Evolutionary conservation across 2,113 vertebrate genomes (phyloP).

Genomic region (Microtus pennsylvanicus): DNA sequence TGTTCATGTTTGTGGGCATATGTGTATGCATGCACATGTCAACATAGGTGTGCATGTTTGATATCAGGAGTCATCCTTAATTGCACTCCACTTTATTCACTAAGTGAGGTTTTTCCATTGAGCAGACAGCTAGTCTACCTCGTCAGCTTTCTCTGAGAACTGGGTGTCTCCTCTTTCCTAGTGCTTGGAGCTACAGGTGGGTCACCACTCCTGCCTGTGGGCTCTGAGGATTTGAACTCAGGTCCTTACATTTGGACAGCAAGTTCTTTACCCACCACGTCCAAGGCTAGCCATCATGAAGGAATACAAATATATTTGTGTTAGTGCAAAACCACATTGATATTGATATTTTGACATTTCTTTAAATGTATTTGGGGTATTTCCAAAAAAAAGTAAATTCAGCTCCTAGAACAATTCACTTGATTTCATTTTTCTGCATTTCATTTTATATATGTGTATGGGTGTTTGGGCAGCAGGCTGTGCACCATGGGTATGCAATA

Average conservation of each 20-base stretch:
- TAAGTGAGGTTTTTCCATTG: too few species aligned
- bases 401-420: neutral
- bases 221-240: neutral
- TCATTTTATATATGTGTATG: neutral
- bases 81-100: neutral
- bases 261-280: too few species aligned
- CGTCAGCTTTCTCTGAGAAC: neutral
- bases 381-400: neutral
- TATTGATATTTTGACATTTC: neutral
- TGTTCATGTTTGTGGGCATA: neutral
- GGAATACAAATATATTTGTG: neutral
- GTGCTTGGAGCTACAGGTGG: neutral
- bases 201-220: neutral
- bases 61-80: neutral
- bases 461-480: too few species aligned
- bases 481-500: neutral
- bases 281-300: neutral
- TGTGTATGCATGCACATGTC: neutral
- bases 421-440: neutral
- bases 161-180: neutral
- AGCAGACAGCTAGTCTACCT: neutral
- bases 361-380: neutral
- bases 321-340: neutral
- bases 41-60: neutral
- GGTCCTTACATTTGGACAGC: neutral